Base-by-base conservation (phyloP, 2,113 vertebrate genomes). In the Megaptera novaeangliae region DNA sequence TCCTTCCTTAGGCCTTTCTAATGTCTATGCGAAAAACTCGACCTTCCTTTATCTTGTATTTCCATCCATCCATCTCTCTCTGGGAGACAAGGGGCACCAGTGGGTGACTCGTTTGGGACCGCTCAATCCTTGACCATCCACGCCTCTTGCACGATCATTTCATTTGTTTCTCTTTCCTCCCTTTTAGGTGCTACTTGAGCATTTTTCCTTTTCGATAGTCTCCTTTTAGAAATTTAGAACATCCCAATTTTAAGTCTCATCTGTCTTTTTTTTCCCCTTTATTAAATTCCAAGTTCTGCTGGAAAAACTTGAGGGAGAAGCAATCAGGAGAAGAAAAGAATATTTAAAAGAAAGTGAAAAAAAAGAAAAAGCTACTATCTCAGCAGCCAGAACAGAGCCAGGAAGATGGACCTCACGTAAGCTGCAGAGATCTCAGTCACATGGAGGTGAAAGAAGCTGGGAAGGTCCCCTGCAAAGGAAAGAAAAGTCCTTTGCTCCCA, bases 21-120 rank as follows among this genome's bases (percentile, higher is more conserved):
- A 31, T 1, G 6, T 9, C 6, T 41, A 14, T 0, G 23, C 46
- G 46, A 55, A 41, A 52, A 17, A 5, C 59, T 9, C 3, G 1
- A 9, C 27, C 31, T 36, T 36, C 74, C 59, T 31, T 20, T 25
- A 21, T 11, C 61, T 44, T 7, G 0, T 23, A 0, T 31, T 11
- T 25, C 29, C 5, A 9, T 2, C 84, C 44, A 0, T 1, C 11
- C n/a, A 0, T 20, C 36, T 12, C n/a, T 57, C 61, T 36, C 3
- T 1, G n/a, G 72, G 17, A 44, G 46, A 49, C 46, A 4, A 13
- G 34, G 25, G 12, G 39, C 55, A 14, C 41, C 6, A 0, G 49
- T 0, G 39, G n/a, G 5, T 21, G 2, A 0, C 59, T 23, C 12
- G 12, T 41, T 14, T 0, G 11, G 29, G 63, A 0, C 39, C 63